These are phyloP conservation scores for Dasysyrphus albostriatus DNA, from an alignment of 2,888 invertebrate genomes.

Conservation along the genomic window DNA sequence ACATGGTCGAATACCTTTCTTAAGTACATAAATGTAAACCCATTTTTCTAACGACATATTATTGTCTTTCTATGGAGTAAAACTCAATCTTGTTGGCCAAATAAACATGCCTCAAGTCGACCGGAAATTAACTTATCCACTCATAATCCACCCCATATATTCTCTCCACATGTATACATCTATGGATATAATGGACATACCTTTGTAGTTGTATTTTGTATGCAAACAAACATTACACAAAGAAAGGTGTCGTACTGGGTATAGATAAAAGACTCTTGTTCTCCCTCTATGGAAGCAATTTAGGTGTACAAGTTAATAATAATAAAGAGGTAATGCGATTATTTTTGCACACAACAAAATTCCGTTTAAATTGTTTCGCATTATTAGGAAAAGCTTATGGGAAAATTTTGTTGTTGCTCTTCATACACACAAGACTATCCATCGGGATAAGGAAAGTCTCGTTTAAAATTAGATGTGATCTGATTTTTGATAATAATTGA, in stretches of 20 bases:
- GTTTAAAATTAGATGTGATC: not conserved
- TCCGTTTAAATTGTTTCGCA: slow-evolving; percentile 70
- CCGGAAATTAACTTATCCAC: not conserved
- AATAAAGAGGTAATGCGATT: slow-evolving; percentile 70
- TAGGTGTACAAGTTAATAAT: slow-evolving; percentile 43
- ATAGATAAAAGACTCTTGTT: not conserved
- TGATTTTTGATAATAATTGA: no score
- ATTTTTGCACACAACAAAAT: slow-evolving; percentile 71
- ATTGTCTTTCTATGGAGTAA: no score
- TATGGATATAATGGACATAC: not conserved
- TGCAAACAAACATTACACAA: slow-evolving; percentile 8
- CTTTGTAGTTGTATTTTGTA: not conserved
- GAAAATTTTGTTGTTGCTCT: slow-evolving; percentile 31
- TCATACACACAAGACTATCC: no score
- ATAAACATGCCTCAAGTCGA: not conserved
- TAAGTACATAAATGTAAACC: no score
- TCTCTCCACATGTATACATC: no score
- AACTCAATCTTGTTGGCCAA: not conserved
- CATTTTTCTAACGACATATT: no score
- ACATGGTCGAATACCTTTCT: no score
- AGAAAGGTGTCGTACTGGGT: not conserved
- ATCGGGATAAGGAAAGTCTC: no score
- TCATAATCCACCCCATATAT: not conserved
- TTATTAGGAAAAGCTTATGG: slow-evolving; percentile 66
- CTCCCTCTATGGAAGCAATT: slow-evolving; percentile 34